phyloP scores from a whole-genome alignment of 1,140 invertebrate species.

The Arctopsyche grandis region DNA sequence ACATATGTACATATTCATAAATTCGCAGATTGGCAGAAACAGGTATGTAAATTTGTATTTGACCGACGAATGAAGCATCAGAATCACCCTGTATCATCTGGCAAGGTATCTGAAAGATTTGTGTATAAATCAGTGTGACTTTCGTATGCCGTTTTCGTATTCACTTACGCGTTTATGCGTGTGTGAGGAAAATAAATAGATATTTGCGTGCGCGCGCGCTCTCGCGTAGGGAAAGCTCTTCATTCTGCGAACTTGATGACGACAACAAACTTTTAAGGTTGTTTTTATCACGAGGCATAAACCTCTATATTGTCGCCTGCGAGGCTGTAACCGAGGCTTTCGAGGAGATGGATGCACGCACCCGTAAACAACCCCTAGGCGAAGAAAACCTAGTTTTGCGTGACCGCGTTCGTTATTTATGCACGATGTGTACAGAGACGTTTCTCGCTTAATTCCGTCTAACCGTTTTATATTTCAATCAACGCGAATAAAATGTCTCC shows the following conservation, averaged over 20 bases:
- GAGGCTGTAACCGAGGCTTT: slow-evolving; percentile 27
- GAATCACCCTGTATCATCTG: no score
- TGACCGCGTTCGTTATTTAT: not conserved
- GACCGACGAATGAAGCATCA: no score
- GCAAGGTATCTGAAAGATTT: no score
- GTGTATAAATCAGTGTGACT: no score
- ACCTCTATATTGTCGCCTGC: slow-evolving; percentile 31
- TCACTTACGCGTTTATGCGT: not conserved
- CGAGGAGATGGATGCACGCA: slow-evolving; percentile 5
- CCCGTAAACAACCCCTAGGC: not conserved
- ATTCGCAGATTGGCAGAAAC: no score
- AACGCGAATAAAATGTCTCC: no score
- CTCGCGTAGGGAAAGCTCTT: not conserved
- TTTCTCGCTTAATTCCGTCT: no score
- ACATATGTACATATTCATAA: no score
- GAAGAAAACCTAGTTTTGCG: not conserved
- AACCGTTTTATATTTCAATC: no score
- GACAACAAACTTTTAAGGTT: slow-evolving; percentile 36
- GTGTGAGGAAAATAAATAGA: slow-evolving; percentile 18
- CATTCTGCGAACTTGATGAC: slow-evolving; percentile 11
- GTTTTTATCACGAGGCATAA: slow-evolving; percentile 31
- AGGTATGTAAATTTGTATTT: no score
- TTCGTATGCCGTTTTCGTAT: not conserved
- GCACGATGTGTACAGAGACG: no score
- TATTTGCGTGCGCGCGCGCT: not conserved